phyloP scores from a whole-genome alignment of 2,888 invertebrate genomes.

The Margaritifera margaritifera region DNA sequence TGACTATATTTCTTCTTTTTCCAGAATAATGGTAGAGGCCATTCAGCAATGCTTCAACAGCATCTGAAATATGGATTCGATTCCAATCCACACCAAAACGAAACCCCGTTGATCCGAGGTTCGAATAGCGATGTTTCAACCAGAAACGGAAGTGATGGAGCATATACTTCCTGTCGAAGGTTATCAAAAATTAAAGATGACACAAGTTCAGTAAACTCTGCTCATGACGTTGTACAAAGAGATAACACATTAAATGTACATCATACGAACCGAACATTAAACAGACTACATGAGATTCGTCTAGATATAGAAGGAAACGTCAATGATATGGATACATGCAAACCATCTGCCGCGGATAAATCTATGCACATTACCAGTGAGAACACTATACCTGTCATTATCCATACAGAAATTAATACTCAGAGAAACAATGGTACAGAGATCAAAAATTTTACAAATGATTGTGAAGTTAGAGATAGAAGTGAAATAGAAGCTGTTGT shows the following conservation, averaged over 20 bases:
- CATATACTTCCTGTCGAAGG: slow-evolving; percentile 3
- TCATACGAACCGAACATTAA: background rate
- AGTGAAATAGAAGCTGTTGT: too few species aligned
- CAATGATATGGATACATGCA: too few species aligned
- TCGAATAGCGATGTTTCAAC: slow-evolving; percentile 8
- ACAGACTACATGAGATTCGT: slow-evolving; percentile 28
- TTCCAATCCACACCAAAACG: slow-evolving; percentile 9
- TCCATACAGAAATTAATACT: too few species aligned
- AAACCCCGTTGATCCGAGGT: slow-evolving; percentile 19
- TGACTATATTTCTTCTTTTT: background rate
- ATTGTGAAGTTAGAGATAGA: too few species aligned
- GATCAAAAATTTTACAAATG: too few species aligned
- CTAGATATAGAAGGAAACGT: slow-evolving; percentile 24
- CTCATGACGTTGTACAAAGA: background rate
- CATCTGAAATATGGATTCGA: slow-evolving; percentile 19
- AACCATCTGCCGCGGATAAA: too few species aligned
- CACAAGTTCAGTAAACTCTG: background rate
- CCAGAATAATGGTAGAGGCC: slow-evolving; percentile 4
- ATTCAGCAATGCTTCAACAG: slow-evolving; percentile 14
- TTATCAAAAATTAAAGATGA: background rate
- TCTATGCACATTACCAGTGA: too few species aligned
- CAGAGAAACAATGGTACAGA: too few species aligned
- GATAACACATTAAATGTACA: background rate
- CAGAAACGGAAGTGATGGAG: background rate
- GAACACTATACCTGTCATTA: too few species aligned